Evolutionary conservation across 2,113 vertebrate genomes (phyloP).

Genomic region (Collichthys lucidus): DNA sequence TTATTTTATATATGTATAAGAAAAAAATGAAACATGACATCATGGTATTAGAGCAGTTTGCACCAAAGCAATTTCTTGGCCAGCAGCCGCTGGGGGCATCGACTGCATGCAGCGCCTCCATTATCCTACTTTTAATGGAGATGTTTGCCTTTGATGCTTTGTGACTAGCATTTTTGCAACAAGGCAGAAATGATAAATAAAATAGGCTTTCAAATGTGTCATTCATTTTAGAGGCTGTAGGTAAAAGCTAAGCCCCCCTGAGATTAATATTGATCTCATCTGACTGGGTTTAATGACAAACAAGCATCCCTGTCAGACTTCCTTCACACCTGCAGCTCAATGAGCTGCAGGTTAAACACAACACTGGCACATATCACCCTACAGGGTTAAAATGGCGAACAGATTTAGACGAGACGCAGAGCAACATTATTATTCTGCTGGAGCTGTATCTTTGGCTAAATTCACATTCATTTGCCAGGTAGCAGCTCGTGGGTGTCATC

Average conservation of each 20-base stretch:
- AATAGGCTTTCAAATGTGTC: neutral
- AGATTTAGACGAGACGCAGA: neutral
- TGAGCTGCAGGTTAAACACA: constrained; percentile 1
- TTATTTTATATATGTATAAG: neutral
- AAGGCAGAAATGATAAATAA: neutral
- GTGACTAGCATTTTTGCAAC: neutral
- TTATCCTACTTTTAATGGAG: neutral
- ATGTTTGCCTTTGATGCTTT: neutral
- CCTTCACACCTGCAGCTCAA: neutral
- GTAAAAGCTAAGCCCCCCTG: neutral
- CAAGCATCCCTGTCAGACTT: constrained; percentile 1
- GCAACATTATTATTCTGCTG: neutral
- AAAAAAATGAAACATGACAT: neutral
- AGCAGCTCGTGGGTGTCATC: neutral
- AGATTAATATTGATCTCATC: constrained; percentile 18
- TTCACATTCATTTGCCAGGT: neutral
- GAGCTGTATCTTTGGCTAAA: neutral
- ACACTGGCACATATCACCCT: neutral
- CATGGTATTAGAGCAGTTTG: neutral
- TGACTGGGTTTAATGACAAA: constrained; percentile 6
- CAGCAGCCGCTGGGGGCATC: neutral
- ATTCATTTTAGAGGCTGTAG: neutral
- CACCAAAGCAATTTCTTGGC: neutral
- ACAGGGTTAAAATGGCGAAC: neutral
- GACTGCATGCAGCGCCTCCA: neutral